Base-by-base conservation (phyloP, 2,888 invertebrate genomes). In the Itoplectis maculator region DNA sequence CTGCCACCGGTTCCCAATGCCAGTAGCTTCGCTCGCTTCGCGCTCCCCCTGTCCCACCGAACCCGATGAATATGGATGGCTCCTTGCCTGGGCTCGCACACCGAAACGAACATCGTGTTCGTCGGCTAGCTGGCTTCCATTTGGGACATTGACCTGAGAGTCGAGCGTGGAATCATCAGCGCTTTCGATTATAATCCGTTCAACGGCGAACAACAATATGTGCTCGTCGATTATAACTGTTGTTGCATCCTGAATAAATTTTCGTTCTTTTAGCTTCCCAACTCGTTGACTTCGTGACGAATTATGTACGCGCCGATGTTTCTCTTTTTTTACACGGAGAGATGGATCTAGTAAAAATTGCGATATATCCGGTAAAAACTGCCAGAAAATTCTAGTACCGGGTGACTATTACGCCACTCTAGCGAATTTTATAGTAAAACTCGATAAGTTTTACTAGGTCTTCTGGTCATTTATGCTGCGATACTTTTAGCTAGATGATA, bases 181-280 rank as follows among this genome's bases (percentile, higher is more conserved):
- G 88, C 87, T 90, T 89, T 89, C 90, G 89, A 91, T 90, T 90
- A 91, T 91, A 90, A 89, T 89, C 89, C 89, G 88, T 89, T 91
- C 90, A 90, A 85, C 88, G 87, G 85, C 88, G 54, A 42, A 18
- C 15, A 77, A 82, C 69, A 23, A 77, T 84, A 73, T 29, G 77
- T 84, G 73, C 79, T 83, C 79, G 59, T 84, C 83, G 79, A 79
- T 82, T 86, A 85, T 74, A 54, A 45, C 69, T 51, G 47, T 66
- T 29, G 47, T 63, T 40, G 37, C 37, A 42, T 35, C n/a, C n/a
- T n/a, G n/a, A n/a, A 11, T 9, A 45, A 20, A 54, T 29, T 61
- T 42, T 51, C 40, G 0, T 35, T 18, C 18, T 42, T 5, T n/a
- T 40, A 23, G 2, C 42, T 23, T 56, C 42, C 11, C 37, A 40